Percentiles rank a stretch among this genome's conserved stretches.
These are phyloP conservation scores for Tinea semifulvella DNA, from an alignment of 2,888 invertebrate species.

Conservation along the genomic window DNA sequence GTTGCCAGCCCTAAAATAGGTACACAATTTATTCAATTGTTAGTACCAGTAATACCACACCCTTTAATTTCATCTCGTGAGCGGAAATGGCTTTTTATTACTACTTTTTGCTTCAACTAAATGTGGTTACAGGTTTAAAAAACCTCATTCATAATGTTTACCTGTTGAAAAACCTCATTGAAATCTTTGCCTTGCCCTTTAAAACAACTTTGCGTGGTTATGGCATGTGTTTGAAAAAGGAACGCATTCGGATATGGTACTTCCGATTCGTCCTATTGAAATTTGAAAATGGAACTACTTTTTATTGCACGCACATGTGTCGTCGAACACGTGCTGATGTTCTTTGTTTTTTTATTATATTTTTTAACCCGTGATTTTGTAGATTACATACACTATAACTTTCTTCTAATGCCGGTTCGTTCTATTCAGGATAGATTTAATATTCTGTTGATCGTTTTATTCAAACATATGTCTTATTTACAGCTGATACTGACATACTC, in stretches of 20 bases:
- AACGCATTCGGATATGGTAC: conserved; percentile 35
- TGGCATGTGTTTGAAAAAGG: conserved; percentile 32
- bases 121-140: conserved; percentile 7
- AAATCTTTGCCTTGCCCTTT: conserved; percentile 19
- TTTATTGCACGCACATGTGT: conserved; percentile 38
- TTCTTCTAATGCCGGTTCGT: no score
- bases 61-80: conserved; percentile 4
- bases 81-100: conserved; percentile 8
- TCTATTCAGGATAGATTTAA: no score
- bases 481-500: no score
- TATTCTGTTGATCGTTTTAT: no score
- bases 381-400: background rate
- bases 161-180: conserved; percentile 8
- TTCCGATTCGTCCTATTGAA: conserved; percentile 44
- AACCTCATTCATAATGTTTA: background rate
- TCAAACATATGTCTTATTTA: no score
- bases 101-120: background rate
- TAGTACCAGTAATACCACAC: background rate
- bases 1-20: no score
- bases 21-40: background rate
- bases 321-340: conserved; percentile 35
- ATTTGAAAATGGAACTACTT: conserved; percentile 28
- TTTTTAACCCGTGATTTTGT: background rate
- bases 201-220: conserved; percentile 25
- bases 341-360: conserved; percentile 1